These are phyloP conservation scores for Octodonta nipae DNA, from an alignment of 2,888 invertebrate species.

Conservation along the genomic window DNA sequence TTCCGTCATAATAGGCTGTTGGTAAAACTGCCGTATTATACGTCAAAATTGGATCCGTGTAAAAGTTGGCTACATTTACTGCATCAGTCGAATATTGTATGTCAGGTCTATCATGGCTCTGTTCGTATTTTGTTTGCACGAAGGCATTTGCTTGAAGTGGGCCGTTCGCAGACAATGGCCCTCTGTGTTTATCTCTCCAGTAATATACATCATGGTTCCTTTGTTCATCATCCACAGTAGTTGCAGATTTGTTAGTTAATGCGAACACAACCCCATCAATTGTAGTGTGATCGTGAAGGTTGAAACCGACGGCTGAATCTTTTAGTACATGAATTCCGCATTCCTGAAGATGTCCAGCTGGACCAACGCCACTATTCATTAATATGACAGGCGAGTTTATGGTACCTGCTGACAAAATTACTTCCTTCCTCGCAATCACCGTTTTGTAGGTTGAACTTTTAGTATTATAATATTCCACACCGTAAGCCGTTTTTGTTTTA, in stretches of 20 bases:
- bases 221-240: conserved; percentile 33
- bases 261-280: conserved; percentile 44
- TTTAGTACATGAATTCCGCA: conserved; percentile 44
- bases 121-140: conserved; percentile 44
- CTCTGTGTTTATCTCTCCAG: conserved; percentile 35
- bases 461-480: conserved; percentile 38
- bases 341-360: conserved; percentile 39
- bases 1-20: conserved; percentile 47
- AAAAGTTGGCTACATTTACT: conserved; percentile 42
- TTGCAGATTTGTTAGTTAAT: conserved; percentile 43
- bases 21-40: conserved; percentile 38
- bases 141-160: conserved; percentile 46
- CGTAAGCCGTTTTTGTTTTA: conserved; percentile 38
- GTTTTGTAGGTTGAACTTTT: conserved; percentile 31
- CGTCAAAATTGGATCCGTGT: conserved; percentile 40
- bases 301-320: conserved; percentile 57
- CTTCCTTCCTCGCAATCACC: conserved; percentile 44
- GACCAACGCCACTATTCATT: conserved; percentile 55
- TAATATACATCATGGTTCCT: conserved; percentile 35
- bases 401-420: conserved; percentile 46
- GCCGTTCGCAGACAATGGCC: conserved; percentile 43
- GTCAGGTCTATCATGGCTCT: conserved; percentile 42
- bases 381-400: conserved; percentile 51
- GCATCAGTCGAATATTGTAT: conserved; percentile 54
- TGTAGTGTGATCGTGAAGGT: conserved; percentile 64